phyloP scores from a whole-genome alignment of 2,113 vertebrate genomes.

The Nycticryphes semicollaris region DNA sequence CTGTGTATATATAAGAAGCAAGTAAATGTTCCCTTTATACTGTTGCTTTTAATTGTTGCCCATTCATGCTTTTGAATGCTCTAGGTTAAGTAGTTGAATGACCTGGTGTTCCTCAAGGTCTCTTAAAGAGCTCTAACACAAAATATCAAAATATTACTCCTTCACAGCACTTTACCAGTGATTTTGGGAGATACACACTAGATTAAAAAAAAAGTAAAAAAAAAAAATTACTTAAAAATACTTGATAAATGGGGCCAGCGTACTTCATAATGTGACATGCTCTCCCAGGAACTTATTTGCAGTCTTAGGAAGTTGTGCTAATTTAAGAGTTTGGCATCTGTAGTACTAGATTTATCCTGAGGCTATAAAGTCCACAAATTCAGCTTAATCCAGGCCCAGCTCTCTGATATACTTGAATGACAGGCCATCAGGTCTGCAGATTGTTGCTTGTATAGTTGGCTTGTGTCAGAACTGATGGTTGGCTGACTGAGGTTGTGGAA shows the following conservation, averaged over 20 bases:
- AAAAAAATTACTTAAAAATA: too few relatives aligned
- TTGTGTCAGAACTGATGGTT: neutral
- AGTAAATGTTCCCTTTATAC: neutral
- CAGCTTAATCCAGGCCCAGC: neutral
- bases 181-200: neutral
- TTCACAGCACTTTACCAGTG: neutral
- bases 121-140: neutral
- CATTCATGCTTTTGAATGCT: neutral
- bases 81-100: neutral
- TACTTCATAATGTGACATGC: neutral
- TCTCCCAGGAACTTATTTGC: neutral
- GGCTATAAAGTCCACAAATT: neutral
- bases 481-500: too few relatives aligned
- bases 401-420: neutral
- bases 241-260: neutral
- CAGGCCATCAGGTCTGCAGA: too few relatives aligned
- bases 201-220: too few relatives aligned
- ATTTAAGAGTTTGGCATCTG: neutral
- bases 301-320: neutral
- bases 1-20: neutral
- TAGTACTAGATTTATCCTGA: neutral
- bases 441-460: neutral
- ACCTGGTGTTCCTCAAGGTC: neutral
- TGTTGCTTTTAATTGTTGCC: neutral
- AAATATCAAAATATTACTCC: neutral